Percentiles rank a stretch among this genome's conserved stretches.
phyloP scores from a whole-genome alignment of 2,888 invertebrate genomes.

The Arenicola marina region DNA sequence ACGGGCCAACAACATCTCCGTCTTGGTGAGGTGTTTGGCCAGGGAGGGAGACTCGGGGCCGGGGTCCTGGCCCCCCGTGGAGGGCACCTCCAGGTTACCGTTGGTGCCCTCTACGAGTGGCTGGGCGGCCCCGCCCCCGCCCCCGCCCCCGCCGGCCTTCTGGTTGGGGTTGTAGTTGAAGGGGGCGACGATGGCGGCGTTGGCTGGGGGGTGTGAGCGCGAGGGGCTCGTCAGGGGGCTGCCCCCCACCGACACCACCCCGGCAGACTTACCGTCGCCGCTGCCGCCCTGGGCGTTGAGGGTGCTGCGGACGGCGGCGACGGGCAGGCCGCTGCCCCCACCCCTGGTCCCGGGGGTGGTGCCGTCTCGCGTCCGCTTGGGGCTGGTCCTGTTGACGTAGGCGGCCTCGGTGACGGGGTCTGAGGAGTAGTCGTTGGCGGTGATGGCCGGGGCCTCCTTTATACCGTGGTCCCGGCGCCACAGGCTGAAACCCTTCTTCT shows the following conservation, averaged over 20 bases:
- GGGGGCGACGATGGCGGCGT: conserved; percentile 63
- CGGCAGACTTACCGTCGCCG: neutral
- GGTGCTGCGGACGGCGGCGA: neutral
- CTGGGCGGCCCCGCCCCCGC: neutral
- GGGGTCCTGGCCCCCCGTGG: neutral
- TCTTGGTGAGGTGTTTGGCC: conserved; percentile 45
- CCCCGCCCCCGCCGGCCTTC: conserved; percentile 2
- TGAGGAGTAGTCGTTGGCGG: neutral
- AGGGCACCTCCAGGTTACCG: neutral
- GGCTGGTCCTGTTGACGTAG: neutral
- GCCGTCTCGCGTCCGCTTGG: neutral
- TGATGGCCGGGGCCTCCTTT: neutral
- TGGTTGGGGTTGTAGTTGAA: conserved; percentile 63
- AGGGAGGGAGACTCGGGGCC: neutral
- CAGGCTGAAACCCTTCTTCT: conserved; percentile 24
- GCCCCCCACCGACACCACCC: neutral
- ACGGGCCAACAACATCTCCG: conserved; percentile 56
- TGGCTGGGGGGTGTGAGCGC: conserved; percentile 10
- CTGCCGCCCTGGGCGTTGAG: neutral
- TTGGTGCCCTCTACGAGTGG: neutral
- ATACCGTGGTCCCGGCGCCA: conserved; percentile 14
- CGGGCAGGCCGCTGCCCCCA: neutral
- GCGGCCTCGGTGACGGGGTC: neutral
- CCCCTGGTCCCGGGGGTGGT: neutral
- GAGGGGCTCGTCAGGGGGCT: conserved; percentile 17